Conservation (phyloP, 1,140 invertebrate species). For the Branchinecta lindahli region DNA sequence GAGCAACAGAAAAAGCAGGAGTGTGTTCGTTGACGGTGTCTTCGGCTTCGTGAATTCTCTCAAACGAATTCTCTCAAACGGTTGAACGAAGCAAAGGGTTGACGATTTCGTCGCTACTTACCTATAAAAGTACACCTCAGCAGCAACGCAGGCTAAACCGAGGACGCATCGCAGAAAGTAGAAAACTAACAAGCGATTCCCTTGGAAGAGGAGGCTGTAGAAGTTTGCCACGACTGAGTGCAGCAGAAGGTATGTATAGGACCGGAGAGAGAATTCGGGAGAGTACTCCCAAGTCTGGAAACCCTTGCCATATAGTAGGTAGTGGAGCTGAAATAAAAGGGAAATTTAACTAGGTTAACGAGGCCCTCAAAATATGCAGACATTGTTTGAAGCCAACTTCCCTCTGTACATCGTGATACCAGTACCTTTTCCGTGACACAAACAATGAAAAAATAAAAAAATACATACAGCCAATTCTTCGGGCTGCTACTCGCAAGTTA, state of each 20-base stretch:
- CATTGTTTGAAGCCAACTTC: constrained; percentile 12
- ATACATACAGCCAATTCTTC: neutral
- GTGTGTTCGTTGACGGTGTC: too few relatives aligned
- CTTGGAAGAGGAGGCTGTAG: constrained; percentile 53
- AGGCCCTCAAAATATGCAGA: neutral
- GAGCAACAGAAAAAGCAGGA: too few relatives aligned
- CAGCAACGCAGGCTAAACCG: constrained; percentile 56
- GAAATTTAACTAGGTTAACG: neutral
- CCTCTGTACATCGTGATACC: constrained; percentile 14
- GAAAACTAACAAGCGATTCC: constrained; percentile 71
- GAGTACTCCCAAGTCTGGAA: constrained; percentile 99
- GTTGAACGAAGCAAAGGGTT: too few relatives aligned
- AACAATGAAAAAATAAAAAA: constrained; percentile 7
- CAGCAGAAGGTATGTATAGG: constrained; percentile 75
- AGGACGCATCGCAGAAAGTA: constrained; percentile 72
- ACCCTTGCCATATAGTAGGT: constrained; percentile 65
- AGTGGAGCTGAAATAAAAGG: constrained; percentile 49
- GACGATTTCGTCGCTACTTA: constrained; percentile 31
- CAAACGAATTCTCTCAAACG: too few relatives aligned
- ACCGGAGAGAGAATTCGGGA: constrained; percentile 79
- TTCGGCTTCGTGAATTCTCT: too few relatives aligned
- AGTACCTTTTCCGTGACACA: neutral
- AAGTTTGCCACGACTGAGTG: constrained; percentile 71
- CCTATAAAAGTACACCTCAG: constrained; percentile 90
- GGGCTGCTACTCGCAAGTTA: too few relatives aligned